Conservation (phyloP, 2,888 invertebrate genomes). For the Orchesella flavescens region DNA sequence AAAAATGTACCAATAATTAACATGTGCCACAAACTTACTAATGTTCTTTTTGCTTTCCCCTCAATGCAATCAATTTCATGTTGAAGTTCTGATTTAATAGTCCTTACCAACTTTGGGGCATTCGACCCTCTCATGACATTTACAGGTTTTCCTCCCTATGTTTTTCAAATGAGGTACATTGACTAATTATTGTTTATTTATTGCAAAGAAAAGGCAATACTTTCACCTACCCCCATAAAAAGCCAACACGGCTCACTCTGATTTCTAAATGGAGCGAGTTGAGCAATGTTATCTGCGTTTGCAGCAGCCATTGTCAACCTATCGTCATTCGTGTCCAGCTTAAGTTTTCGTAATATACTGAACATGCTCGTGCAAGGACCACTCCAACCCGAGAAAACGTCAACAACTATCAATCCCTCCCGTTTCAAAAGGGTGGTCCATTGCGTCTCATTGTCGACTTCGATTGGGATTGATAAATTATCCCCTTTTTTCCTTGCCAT, state of each 20-base stretch:
- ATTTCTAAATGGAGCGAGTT: constrained; percentile 67
- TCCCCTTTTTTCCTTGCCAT: constrained; percentile 60
- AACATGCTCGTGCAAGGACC: constrained; percentile 70
- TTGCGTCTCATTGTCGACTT: constrained; percentile 69
- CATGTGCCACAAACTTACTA: constrained; percentile 29
- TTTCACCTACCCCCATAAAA: constrained; percentile 61
- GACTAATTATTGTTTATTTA: too few species aligned
- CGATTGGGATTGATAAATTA: constrained; percentile 53
- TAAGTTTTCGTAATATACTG: constrained; percentile 68
- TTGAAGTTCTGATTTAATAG: constrained; percentile 68
- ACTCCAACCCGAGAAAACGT: constrained; percentile 70
- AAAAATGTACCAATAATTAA: too few species aligned
- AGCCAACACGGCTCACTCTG: constrained; percentile 71
- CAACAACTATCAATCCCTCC: constrained; percentile 71
- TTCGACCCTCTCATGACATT: constrained; percentile 68
- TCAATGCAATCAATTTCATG: constrained; percentile 69
- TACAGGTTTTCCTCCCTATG: constrained; percentile 71
- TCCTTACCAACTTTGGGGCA: constrained; percentile 64
- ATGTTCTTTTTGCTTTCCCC: constrained; percentile 57
- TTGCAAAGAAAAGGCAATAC: too few species aligned
- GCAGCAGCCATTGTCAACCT: constrained; percentile 62
- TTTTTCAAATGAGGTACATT: too few species aligned
- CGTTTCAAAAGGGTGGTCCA: constrained; percentile 67
- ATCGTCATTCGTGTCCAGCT: constrained; percentile 70
- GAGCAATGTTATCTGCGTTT: constrained; percentile 66